Conservation (phyloP, 2,113 vertebrate species). For the Cebus imitator region DNA sequence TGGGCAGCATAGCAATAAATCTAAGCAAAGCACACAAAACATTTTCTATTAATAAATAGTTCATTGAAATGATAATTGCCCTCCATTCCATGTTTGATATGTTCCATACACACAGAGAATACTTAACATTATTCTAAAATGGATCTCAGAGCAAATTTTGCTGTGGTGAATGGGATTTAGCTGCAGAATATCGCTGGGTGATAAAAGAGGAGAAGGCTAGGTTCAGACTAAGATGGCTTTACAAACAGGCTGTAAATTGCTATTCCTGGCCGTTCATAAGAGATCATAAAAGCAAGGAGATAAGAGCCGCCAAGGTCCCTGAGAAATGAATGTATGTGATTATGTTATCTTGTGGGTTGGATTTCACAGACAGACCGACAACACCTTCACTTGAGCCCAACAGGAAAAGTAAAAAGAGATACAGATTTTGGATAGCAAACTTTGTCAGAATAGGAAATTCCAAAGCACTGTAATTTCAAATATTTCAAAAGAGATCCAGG, state of each 20-base stretch:
- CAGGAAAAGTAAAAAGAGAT: conserved; percentile 77
- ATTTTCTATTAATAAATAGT: conserved; percentile 38
- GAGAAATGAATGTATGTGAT: conserved; percentile 81
- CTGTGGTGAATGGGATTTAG: conserved; percentile 69
- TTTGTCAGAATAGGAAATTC: conserved; percentile 74
- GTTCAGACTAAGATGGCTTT: conserved; percentile 78
- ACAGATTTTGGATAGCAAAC: conserved; percentile 75
- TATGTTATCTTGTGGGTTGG: conserved; percentile 74
- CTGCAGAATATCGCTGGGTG: conserved; percentile 43
- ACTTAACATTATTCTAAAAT: conserved; percentile 66
- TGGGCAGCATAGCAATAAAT: conserved; percentile 30
- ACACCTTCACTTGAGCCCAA: conserved; percentile 63
- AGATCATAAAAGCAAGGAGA: conserved; percentile 81
- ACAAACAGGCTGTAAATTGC: conserved; percentile 81
- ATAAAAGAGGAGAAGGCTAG: conserved; percentile 70
- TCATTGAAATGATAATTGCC: conserved; percentile 77
- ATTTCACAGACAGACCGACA: conserved; percentile 75
- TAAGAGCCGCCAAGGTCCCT: conserved; percentile 80
- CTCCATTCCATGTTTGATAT: conserved; percentile 60
- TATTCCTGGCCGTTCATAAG: conserved; percentile 82
- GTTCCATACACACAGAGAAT: conserved; percentile 34
- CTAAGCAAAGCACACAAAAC: conserved; percentile 44
- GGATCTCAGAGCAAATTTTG: conserved; percentile 72
- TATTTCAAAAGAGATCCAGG: conserved; percentile 8
- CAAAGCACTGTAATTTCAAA: conserved; percentile 38